Evolutionary conservation across 2,797 vertebrate species (phyloP).

Genomic region (Varecia variegata): DNA sequence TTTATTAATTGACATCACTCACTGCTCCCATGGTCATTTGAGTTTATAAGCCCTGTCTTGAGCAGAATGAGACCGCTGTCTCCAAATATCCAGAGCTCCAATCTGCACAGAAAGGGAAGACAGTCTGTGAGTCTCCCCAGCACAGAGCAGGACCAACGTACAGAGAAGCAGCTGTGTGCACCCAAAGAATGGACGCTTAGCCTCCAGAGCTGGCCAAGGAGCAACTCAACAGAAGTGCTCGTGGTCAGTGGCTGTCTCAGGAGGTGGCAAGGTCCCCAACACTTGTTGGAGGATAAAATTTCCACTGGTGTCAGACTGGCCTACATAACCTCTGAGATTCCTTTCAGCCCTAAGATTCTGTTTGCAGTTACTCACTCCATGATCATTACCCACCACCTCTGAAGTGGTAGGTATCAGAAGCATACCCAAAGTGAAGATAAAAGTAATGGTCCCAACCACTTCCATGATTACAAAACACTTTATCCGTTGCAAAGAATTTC

Average conservation of each 20-base stretch:
- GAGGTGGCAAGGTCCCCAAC: not conserved
- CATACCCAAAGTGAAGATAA: not conserved
- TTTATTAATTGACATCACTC: not conserved
- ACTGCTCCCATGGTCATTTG: not conserved
- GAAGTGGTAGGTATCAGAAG: not conserved
- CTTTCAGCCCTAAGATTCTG: not conserved
- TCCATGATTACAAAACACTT: not conserved
- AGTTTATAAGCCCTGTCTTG: not conserved
- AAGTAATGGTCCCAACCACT: not conserved
- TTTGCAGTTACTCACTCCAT: not conserved
- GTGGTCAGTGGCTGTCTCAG: not conserved
- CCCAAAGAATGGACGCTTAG: not conserved
- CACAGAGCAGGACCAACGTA: not conserved
- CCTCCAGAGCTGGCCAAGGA: not conserved
- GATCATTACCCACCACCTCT: not conserved
- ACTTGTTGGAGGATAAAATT: not conserved
- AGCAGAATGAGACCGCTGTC: not conserved
- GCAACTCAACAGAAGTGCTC: not conserved
- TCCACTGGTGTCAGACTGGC: not conserved
- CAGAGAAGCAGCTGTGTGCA: not conserved
- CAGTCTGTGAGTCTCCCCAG: not conserved
- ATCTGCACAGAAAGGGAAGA: not conserved
- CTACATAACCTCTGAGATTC: not conserved
- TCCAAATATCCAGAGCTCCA: not conserved
- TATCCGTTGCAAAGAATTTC: not conserved